Base-by-base conservation (phyloP, 2,113 vertebrate species). In the Perca flavescens region DNA sequence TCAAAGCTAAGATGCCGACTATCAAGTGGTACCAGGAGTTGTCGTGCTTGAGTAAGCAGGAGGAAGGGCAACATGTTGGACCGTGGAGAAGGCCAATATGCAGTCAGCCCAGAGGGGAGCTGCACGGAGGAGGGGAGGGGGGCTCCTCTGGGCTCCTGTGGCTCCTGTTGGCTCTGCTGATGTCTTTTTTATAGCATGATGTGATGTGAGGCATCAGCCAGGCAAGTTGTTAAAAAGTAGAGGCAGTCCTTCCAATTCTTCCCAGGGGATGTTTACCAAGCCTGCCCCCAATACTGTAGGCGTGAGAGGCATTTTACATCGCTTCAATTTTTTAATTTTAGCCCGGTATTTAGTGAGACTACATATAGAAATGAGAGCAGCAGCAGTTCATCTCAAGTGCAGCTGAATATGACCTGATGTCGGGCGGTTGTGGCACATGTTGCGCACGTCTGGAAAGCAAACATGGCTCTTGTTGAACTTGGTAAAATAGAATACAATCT, bases 11-110 rank as follows among this genome's bases (percentile, higher is more conserved):
- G 60, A 49, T 11, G 36, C 13, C 36, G 0, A 22, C 25, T 73
- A 57, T 73, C 31, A 22, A 74, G 82, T 58, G 77, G 63, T 74
- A 17, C 10, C 17, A 63, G 43, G 74, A 79, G 69, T 17, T 10
- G 66, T 63, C 65, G 52, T 49, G 65, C 56, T 67, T 8, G 54
- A 71, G 79, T 71, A 31, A 69, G 63, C 70, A 53, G 76, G 36
- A 22, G 75, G 70, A 40, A 15, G 69, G 31, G 34, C 40, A 57
- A 50, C 63, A 56, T 25, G 66, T 82, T 34, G 75, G 70, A 63
- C 43, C 19, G 1, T 12, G 17, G 36, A 47, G 68, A 61, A 21
- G 66, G 17, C 61, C 60, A 2, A 36, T 31, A 16, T 50, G 36
- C 11, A 54, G 54, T 7, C 12, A 52, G n/a, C 46, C 16, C 52